Base-by-base conservation (phyloP, 2,113 vertebrate genomes). In the Gobius niger region DNA sequence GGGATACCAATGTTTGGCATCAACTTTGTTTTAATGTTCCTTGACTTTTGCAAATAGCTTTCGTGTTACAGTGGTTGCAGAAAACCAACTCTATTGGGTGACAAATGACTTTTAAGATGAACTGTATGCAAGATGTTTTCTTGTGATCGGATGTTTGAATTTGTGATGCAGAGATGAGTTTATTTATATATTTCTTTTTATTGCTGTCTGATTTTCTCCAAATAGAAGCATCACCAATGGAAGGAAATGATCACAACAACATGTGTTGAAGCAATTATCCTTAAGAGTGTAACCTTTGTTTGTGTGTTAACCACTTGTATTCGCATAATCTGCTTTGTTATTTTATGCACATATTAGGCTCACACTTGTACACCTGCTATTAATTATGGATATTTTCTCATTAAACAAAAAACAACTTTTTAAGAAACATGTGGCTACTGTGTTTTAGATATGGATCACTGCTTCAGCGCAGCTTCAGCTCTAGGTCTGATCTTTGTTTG, bases 381-480 rank as follows among this genome's bases (percentile, higher is more conserved):
- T 60, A 59, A 85, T 85, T 95, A 95, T 94, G 92, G 90, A 95
- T 96, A 97, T 98, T 98, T 98, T 98, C 96, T 96, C 95, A 97
- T 96, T 96, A 97, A 97, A 96, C 93, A 89, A 79, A 93, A 93
- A 91, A 93, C 76, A 67, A 63, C 72, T 51, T 15, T 13, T 44
- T 53, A 62, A 44, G 40, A 13, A 50, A 47, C 52, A 1, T 44
- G 85, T 85, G 72, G 0, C 73, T 85, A 62, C 41, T 56, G 13
- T 52, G 40, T 44, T 60, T 54, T 10, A 24, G 44, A 1, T 8
- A 46, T 3, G 24, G 24, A 34, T 34, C 24, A 34, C 24, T 34
- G 24, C 24, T 34, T 34, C 24, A 34, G 24, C 24, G 24, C 24
- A 34, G 24, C 24, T 34, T 34, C 24, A 34, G 24, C 24, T 4